A percentile compares a stretch with the other conserved stretches of the same genome.
Conservation (phyloP, 1,140 invertebrate species). For the Zaprionus nigranus region DNA sequence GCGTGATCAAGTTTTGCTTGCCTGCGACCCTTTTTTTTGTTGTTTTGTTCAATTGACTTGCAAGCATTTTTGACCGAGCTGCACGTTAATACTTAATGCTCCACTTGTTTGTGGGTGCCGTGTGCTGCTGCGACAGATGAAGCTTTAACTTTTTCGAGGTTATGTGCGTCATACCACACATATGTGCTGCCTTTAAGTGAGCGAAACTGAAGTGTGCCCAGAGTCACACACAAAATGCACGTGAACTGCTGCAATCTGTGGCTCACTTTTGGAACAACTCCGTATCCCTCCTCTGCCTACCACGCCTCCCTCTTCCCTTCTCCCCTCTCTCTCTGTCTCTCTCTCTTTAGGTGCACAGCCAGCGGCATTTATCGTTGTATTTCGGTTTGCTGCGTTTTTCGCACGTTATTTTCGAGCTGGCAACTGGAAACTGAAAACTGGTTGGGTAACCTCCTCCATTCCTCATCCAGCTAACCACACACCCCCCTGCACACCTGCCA, state of each 20-base stretch:
- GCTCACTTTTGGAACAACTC: constrained; percentile 50
- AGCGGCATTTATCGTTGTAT: constrained; percentile 23
- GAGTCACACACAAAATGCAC: constrained; percentile 42
- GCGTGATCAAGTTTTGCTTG: neutral
- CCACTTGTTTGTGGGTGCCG: neutral
- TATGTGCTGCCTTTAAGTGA: neutral
- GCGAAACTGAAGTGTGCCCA: neutral
- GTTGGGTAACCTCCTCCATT: neutral
- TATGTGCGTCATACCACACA: neutral
- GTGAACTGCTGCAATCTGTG: constrained; percentile 66
- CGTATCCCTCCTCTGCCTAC: neutral
- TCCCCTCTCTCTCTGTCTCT: no score
- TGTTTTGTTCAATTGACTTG: constrained; percentile 5
- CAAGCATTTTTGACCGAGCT: constrained; percentile 1
- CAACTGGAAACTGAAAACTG: neutral
- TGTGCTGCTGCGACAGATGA: neutral
- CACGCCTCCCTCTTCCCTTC: neutral
- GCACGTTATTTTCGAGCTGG: constrained; percentile 50
- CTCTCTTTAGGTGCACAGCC: constrained; percentile 14
- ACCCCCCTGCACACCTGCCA: neutral
- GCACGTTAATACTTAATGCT: constrained; percentile 1
- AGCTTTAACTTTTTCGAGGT: constrained; percentile 1
- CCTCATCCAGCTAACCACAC: neutral
- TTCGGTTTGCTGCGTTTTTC: constrained; percentile 44
- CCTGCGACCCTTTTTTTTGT: neutral